A percentile compares a stretch with the other conserved stretches of the same genome.
Evolutionary conservation across 2,888 invertebrate species (phyloP).

Genomic region (Drosophila kokeensis): DNA sequence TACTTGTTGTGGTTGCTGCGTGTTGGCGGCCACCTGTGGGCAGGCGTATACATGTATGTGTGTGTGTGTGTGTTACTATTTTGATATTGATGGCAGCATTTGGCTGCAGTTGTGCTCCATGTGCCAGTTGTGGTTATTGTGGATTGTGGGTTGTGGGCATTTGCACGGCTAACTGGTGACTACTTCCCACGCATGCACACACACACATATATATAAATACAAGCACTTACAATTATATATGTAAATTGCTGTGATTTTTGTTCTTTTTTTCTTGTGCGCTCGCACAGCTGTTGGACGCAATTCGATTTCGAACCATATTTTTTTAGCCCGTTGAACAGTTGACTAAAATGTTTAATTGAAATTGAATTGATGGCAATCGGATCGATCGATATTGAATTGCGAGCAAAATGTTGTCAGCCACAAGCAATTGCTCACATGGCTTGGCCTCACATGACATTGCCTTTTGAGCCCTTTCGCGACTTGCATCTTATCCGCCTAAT

Average conservation of each 20-base stretch:
- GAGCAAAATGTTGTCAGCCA: slow-evolving; percentile 10
- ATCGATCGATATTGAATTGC: slow-evolving; percentile 27
- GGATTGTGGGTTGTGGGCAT: slow-evolving; percentile 42
- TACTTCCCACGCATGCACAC: slow-evolving; percentile 48
- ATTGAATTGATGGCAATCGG: neutral
- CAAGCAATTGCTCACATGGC: slow-evolving; percentile 45
- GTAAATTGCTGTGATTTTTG: neutral
- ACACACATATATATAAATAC: neutral
- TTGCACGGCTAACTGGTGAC: slow-evolving; percentile 45
- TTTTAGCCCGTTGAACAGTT: neutral
- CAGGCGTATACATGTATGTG: slow-evolving; percentile 8
- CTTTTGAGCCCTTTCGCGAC: slow-evolving; percentile 9
- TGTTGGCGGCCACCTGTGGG: slow-evolving; percentile 63
- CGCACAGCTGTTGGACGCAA: slow-evolving; percentile 35
- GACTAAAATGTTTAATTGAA: neutral
- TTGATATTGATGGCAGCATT: slow-evolving; percentile 9
- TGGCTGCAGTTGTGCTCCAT: slow-evolving; percentile 12
- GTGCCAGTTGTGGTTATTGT: slow-evolving; percentile 11
- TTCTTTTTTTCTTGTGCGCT: slow-evolving; percentile 29
- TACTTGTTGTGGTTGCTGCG: slow-evolving; percentile 32
- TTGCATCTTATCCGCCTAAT: slow-evolving; percentile 68
- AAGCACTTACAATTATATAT: slow-evolving; percentile 1
- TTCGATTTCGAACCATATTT: neutral
- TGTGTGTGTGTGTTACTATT: neutral
- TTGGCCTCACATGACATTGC: neutral